Conservation (phyloP, 1,140 invertebrate species). For the Drosophila athabasca region DNA sequence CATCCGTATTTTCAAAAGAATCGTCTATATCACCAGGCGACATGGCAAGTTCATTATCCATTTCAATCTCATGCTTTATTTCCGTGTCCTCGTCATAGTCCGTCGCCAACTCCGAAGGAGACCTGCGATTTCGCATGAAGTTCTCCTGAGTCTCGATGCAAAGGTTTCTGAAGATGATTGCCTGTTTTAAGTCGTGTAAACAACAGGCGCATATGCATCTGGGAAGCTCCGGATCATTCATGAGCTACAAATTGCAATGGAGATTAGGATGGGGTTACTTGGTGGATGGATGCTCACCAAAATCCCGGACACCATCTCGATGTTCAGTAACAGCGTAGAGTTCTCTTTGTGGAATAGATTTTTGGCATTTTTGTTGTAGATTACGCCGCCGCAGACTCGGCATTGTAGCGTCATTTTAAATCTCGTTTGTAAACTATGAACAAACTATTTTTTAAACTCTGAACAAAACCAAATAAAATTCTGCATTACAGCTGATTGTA, state of each 20-base stretch:
- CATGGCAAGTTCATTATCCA: neutral
- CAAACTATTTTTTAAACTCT: neutral
- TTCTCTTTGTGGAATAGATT: slow-evolving; percentile 56
- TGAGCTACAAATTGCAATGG: slow-evolving; percentile 22
- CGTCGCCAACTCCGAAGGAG: neutral
- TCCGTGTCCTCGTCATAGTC: slow-evolving; percentile 6
- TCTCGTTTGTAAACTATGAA: too few relatives aligned
- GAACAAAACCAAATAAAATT: slow-evolving; percentile 1
- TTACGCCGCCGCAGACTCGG: slow-evolving; percentile 54
- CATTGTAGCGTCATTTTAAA: slow-evolving; percentile 52
- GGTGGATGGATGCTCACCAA: slow-evolving; percentile 19
- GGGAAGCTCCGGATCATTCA: slow-evolving; percentile 34
- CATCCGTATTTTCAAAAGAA: neutral
- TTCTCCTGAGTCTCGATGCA: slow-evolving; percentile 46
- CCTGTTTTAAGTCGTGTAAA: slow-evolving; percentile 52
- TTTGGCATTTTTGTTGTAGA: slow-evolving; percentile 58
- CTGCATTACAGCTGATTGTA: slow-evolving; percentile 12
- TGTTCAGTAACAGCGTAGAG: slow-evolving; percentile 32
- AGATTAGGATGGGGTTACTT: neutral
- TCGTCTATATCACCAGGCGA: neutral
- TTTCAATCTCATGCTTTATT: slow-evolving; percentile 3
- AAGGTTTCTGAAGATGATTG: slow-evolving; percentile 52
- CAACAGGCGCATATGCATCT: slow-evolving; percentile 62
- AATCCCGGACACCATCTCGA: slow-evolving; percentile 38
- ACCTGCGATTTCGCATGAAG: slow-evolving; percentile 5